Base-by-base conservation (phyloP, 2,797 vertebrate genomes). In the Microcaecilia unicolor region DNA sequence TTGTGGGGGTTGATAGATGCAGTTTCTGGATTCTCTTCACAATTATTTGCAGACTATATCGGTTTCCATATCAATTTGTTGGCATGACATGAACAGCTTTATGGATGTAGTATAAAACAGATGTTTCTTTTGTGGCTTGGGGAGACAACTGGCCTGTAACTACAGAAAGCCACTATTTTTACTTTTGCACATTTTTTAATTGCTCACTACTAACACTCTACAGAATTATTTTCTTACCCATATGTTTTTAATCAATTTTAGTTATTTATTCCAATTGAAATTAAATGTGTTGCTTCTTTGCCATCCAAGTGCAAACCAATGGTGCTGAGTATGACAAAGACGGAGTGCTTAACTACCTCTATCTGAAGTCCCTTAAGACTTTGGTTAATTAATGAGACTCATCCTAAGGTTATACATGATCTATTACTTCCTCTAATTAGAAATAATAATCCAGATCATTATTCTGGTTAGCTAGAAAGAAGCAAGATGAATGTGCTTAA, bases 361-460 rank as follows among this genome's bases (percentile, higher is more conserved):
- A 73, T 80, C 68, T 82, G 68, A 87, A 76, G 67, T 86, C 89
- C 83, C 88, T 81, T 83, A 84, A 84, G 88, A 92, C 58, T 72
- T 22, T 67, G 82, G 82, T 89, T 92, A 91, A 99, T 97, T 96
- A 97, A 98, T 86, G 92, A 93, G 86, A 81, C 80, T 88, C 82
- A 86, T 93, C 88, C 84, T 85, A 82, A 76, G 81, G 78, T 87
- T 84, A 84, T 63, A 87, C 87, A 92, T 96, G 94, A 99, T 99
- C 88, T 91, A 99, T 97, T 93, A 95, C 94, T 97, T 99, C 94
- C 95, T 95, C 89, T 99, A 99, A 99, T 99, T 99, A 99, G 96
- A 96, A 98, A 96, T 98, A 95, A 98, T 98, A 99, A 99, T 95
- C 94, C 89, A 89, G 93, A 96, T 92, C 93, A 98, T 98, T 95